These are phyloP conservation scores for Phasia obesa DNA, from an alignment of 2,888 invertebrate genomes.

Conservation along the genomic window DNA sequence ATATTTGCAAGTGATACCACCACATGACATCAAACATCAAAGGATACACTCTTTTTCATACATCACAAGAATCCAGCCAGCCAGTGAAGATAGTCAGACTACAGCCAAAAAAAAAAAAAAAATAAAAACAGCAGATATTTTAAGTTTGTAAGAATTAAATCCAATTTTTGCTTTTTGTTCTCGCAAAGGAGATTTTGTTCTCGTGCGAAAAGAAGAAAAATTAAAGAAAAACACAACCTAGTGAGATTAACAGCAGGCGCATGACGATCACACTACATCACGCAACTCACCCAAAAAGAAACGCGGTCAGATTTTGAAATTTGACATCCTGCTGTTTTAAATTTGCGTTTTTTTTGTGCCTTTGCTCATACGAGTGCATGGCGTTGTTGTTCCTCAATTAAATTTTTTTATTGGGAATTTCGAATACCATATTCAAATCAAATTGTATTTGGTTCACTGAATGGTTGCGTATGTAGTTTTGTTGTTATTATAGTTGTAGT, in stretches of 20 bases:
- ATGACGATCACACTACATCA: constrained; percentile 70
- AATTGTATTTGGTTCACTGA: constrained; percentile 66
- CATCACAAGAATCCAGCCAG: constrained; percentile 40
- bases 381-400: constrained; percentile 29
- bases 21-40: constrained; percentile 78
- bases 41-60: constrained; percentile 74
- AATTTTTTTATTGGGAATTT: constrained; percentile 31
- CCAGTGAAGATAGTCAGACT: constrained; percentile 24
- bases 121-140: constrained; percentile 35
- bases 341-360: constrained; percentile 67
- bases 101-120: constrained; percentile 10
- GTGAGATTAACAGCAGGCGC: constrained; percentile 69
- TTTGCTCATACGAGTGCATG: not conserved
- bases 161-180: constrained; percentile 46
- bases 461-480: constrained; percentile 32
- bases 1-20: constrained; percentile 69
- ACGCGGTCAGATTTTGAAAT: constrained; percentile 69
- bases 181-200: constrained; percentile 22
- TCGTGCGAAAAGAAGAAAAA: constrained; percentile 8
- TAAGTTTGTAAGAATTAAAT: constrained; percentile 32
- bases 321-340: constrained; percentile 72
- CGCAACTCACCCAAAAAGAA: constrained; percentile 63
- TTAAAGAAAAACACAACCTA: constrained; percentile 53
- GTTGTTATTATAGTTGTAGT: constrained; percentile 14
- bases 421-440: constrained; percentile 61